Evolutionary conservation across 2,888 invertebrate genomes (phyloP).

Genomic region (Aproaerema taeniolella): DNA sequence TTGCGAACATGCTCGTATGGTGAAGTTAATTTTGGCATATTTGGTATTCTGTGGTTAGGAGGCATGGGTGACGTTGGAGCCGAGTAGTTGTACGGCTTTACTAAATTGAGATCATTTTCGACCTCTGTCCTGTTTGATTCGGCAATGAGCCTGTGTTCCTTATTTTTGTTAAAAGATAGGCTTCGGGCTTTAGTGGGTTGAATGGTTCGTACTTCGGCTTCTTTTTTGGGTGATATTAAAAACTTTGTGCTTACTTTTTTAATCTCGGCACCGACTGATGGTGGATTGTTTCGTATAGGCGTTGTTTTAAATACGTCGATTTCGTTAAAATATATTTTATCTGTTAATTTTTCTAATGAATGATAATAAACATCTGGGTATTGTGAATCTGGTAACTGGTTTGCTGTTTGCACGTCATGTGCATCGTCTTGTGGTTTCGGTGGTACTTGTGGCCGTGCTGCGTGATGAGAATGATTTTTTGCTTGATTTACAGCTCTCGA

Average conservation of each 20-base stretch:
- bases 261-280: constrained; percentile 68
- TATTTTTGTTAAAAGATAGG: constrained; percentile 50
- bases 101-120: constrained; percentile 9
- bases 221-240: constrained; percentile 67
- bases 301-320: constrained; percentile 50
- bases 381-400: constrained; percentile 24
- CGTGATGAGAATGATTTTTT: neutral
- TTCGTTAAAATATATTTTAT: constrained; percentile 51
- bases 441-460: constrained; percentile 45
- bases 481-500: neutral
- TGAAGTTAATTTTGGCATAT: constrained; percentile 62
- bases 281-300: constrained; percentile 33
- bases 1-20: constrained; percentile 61
- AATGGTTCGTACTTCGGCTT: constrained; percentile 63
- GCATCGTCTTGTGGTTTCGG: constrained; percentile 27
- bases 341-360: constrained; percentile 54
- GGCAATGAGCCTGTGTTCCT: too few relatives aligned
- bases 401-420: constrained; percentile 47
- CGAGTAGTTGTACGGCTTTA: constrained; percentile 62
- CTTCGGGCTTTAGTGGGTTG: constrained; percentile 64
- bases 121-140: neutral
- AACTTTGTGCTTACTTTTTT: constrained; percentile 66
- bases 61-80: constrained; percentile 65
- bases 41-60: constrained; percentile 52
- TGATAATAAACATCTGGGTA: constrained; percentile 66